phyloP scores from a whole-genome alignment of 2,888 invertebrate species.

The Drosophila antonietae region DNA sequence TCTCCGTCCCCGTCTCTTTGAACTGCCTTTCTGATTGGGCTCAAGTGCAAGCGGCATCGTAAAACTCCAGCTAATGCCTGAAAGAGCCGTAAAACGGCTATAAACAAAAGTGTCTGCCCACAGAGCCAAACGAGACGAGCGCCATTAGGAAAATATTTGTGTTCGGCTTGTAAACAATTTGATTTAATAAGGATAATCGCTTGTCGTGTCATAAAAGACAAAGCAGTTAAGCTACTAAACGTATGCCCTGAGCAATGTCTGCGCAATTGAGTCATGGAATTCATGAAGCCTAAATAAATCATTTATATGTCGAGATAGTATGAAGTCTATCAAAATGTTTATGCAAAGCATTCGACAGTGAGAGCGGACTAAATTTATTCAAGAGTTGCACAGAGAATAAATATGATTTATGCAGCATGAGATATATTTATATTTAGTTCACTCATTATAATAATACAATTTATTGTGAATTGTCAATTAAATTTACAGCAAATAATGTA shows the following conservation, averaged over 20 bases:
- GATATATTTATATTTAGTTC: no score
- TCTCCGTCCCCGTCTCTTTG: constrained; percentile 30
- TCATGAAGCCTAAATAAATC: not conserved
- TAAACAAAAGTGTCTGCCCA: constrained; percentile 71
- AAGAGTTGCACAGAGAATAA: not conserved
- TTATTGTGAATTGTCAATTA: no score
- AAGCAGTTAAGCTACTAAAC: constrained; percentile 23
- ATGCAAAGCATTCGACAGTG: not conserved
- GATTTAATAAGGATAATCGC: constrained; percentile 67
- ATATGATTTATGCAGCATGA: not conserved
- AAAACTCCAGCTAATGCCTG: constrained; percentile 71
- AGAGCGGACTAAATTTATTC: not conserved
- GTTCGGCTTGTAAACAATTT: constrained; percentile 44
- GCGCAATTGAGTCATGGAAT: constrained; percentile 28
- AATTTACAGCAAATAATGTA: no score
- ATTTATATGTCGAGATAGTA: not conserved
- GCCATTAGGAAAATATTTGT: constrained; percentile 44
- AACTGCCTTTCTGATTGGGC: constrained; percentile 51
- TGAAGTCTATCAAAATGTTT: not conserved
- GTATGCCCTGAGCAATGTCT: constrained; percentile 34
- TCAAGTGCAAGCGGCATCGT: constrained; percentile 74
- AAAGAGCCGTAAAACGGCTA: constrained; percentile 75
- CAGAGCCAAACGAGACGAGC: constrained; percentile 33
- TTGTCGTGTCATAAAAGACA: constrained; percentile 43
- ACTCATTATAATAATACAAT: no score